Evolutionary conservation across 2,113 vertebrate species (phyloP).

Genomic region (Cnemophilus loriae): DNA sequence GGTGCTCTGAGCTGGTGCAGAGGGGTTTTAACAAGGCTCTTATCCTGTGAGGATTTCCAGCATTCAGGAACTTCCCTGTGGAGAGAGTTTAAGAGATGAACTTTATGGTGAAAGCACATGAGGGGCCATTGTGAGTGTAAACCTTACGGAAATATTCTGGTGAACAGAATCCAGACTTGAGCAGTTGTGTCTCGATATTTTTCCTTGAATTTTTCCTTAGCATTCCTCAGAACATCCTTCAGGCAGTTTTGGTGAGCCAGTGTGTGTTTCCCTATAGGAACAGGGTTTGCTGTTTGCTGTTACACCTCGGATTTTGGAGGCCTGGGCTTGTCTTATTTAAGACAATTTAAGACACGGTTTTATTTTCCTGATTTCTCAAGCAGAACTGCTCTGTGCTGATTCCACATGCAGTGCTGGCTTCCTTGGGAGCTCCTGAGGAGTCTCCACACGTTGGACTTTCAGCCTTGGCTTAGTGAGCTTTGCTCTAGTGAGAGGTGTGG

Average conservation of each 20-base stretch:
- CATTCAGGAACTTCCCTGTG: neutral
- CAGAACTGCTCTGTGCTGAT: neutral
- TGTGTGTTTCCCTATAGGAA: neutral
- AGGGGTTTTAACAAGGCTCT: neutral
- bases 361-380: neutral
- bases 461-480: neutral
- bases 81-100: neutral
- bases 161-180: neutral
- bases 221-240: fast-evolving
- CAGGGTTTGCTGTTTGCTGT: neutral
- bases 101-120: fast-evolving
- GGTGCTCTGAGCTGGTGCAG: neutral
- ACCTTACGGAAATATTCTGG: neutral
- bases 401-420: neutral
- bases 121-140: neutral
- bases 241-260: neutral
- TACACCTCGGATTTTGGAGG: neutral
- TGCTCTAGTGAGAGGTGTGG: neutral
- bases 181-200: neutral
- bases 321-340: neutral
- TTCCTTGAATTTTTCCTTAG: neutral
- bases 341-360: neutral
- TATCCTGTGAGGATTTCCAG: neutral
- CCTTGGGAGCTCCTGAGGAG: neutral
- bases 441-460: neutral